Base-by-base conservation (phyloP, 2,113 vertebrate species). In the Poeciliopsis turrubarensis region DNA sequence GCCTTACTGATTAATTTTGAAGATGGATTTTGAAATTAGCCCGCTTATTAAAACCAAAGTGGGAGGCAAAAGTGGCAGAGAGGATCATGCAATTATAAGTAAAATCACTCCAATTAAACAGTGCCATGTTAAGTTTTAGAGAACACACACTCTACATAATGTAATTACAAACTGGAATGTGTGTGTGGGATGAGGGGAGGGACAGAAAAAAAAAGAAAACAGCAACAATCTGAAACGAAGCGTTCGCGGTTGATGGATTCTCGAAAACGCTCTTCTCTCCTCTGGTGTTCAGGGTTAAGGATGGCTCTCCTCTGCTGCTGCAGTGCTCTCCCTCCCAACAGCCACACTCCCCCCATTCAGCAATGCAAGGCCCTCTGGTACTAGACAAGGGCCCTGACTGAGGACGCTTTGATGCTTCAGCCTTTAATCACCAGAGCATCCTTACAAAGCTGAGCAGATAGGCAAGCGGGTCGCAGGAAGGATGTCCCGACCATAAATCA, bases 101-200 rank as follows among this genome's bases (percentile, higher is more conserved):
- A 92, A 94, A 95, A 94, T 94, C 92, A 94, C 92, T 94, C 91
- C 91, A 94, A 94, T 95, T 94, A 94, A 94, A 94, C 93, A 94
- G 86, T 66, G 84, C 82, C 86, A 63, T 92, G 93, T 94, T 94
- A 93, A 94, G 92, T 94, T 94, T 94, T 91, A 88, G 92, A 94
- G 93, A 93, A 92, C 87, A 79, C 81, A 83, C 90, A 93, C 93
- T 94, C 86, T 75, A 92, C 87, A 66, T 91, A 92, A 94, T 92
- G 87, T 89, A 92, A 95, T 94, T 93, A 93, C 86, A 90, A 90
- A 89, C 80, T 77, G 84, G 80, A 79, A 86, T 70, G 51, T 57
- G 51, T 7, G 34, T 37, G 34, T 37, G 34, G 34, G 34, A 37
- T 37, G 34, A 37, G 34, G 34, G 34, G 34, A 37, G 10, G 10